Base-by-base conservation (phyloP, 1,140 invertebrate genomes). In the Phymorhynchus buccinoides region DNA sequence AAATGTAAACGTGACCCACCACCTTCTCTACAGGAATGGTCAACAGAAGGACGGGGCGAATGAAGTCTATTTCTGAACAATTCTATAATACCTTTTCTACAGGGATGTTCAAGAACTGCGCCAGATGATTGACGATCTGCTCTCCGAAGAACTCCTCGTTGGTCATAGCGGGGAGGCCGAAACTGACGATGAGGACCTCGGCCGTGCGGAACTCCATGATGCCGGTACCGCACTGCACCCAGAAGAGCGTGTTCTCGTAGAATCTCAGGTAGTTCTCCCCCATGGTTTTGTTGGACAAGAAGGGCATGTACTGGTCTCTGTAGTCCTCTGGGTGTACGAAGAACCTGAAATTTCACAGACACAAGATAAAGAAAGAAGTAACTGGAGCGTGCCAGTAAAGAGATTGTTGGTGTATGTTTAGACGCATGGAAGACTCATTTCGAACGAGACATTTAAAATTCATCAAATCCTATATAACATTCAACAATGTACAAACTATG, bases 91-190 rank as follows among this genome's bases (percentile, higher is more conserved):
- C 89, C 86, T 93, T 93, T 0, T 80, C 73, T 1, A 88, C 73
- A 16, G 89, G 87, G 14, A 93, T 84, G 71, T 88, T 88, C 3
- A 93, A 87, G 85, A 93, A 93, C 3, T 82, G 81, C 2, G 90
- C 91, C n/a, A 93, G 52, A 83, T 93, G 90, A 44, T 89, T 75
- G 12, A 93, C 84, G 16, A 93, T 85, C 52, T 91, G 87, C 32
- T 90, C 88, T 0, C 92, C 91, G 82, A 90, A 93, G 88, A 93
- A 93, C 18, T 92, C 88, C 42, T 90, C 89, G 0, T 89, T 88
- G 0, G 89, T 91, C 84, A 92, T 87, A 32, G 86, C 84, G 2
- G 90, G 87, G 9, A 89, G 85, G 18, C 88, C 86, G 66, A 93
- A 89, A 35, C 89, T 86, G 16, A 93, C 86, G 6, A 92, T 86